Conservation (phyloP, 2,113 vertebrate species). For the Lipophrys pholis region DNA sequence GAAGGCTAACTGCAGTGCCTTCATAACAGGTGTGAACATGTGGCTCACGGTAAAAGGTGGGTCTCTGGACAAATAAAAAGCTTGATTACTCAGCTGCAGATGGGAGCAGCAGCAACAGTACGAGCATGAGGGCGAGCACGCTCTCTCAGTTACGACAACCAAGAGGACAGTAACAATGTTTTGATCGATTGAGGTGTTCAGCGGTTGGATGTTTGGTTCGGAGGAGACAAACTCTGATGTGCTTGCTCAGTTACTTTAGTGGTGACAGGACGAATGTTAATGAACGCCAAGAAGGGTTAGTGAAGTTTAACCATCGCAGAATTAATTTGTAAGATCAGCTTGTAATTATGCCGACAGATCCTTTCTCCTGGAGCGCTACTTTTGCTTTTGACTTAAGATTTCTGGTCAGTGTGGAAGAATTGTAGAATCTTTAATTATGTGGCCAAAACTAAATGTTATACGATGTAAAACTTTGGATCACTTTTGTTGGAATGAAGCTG, state of each 20-base stretch:
- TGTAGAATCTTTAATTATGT: too few species aligned
- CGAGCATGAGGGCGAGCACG: slow-evolving; percentile 2
- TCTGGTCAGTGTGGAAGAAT: too few species aligned
- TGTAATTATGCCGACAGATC: too few species aligned
- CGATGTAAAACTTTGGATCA: too few species aligned
- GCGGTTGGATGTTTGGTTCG: neutral
- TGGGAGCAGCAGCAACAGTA: neutral
- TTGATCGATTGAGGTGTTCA: neutral
- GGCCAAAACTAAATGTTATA: too few species aligned
- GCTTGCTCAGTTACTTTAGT: neutral
- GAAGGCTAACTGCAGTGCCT: neutral
- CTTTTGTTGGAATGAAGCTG: too few species aligned
- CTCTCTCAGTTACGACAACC: slow-evolving; percentile 1
- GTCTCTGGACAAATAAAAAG: slow-evolving; percentile 5
- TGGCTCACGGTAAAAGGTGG: slow-evolving; percentile 2
- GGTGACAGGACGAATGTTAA: too few species aligned
- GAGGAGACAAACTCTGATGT: neutral
- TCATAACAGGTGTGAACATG: slow-evolving; percentile 26
- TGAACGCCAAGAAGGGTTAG: too few species aligned
- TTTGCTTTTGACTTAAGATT: too few species aligned
- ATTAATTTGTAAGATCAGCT: too few species aligned
- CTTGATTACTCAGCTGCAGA: slow-evolving; percentile 32
- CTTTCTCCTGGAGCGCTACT: too few species aligned
- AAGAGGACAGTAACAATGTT: slow-evolving; percentile 17
- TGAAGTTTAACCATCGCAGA: too few species aligned